Evolutionary conservation across 2,888 invertebrate species (phyloP), one percentile per base, ranked within the genome.

Genomic region (Drosophila austrosaltans): DNA sequence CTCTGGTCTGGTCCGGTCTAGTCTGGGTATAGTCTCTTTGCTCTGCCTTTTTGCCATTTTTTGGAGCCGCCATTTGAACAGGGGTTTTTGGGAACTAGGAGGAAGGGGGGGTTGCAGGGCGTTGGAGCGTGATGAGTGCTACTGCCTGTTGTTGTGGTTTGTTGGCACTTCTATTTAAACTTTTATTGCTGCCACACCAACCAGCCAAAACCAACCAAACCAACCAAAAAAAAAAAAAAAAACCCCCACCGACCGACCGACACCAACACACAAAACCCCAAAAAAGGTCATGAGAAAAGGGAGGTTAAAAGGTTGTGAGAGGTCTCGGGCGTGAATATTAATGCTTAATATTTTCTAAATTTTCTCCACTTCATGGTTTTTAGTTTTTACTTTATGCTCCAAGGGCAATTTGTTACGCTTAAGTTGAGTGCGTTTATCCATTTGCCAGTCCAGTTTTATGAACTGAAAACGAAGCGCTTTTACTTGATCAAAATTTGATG

Each of bases 101-200:
- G 16, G 16, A 32, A 8, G 54, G 54, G 4, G 16, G 22, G 36
- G 36, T 16, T 16, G 10, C 8, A 10, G 59, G 73, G 74, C 79
- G 84, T 77, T 79, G 76, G 74, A 79, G 73, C 85, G 72, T 89
- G 85, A 85, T 89, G 89, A 89, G 88, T 89, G 89, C 85, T 48
- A 48, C 48, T 48, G 48, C 48, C 48, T 48, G 48, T 48, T 82
- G 87, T 87, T 87, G 85, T 78, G 85, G 85, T 81, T 87, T 84
- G 89, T 85, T 89, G 89, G 79, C 79, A 84, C 87, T 87, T 87
- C 85, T 84, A 89, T 85, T 85, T 89, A 89, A 85, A 89, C 87
- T 87, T 85, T 85, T 85, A 85, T 89, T 85, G 82, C 84, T 74
- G 87, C 36, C 57, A 57, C 57, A 57, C 57, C 36, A 48, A 48